Evolutionary conservation across 1,140 invertebrate species (phyloP), one percentile per base, ranked within the genome.

Genomic region (Nebria ingens): DNA sequence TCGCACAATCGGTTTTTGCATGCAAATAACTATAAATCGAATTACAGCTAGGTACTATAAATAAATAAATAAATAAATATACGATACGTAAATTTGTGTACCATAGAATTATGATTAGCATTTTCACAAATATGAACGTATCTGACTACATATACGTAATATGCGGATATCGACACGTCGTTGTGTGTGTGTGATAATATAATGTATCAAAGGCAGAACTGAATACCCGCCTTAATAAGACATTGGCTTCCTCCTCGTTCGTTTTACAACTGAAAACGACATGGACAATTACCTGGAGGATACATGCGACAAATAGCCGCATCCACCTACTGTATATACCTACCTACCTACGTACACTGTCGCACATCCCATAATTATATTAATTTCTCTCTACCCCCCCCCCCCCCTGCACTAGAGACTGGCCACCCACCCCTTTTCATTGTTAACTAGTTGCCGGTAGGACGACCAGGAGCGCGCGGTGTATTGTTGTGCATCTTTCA

Each of bases 261-360:
- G 40, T 45, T 12, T 45, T 45, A 45, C 40, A 45, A 45, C 9
- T 45, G 40, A 45, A 45, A 45, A 9, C 17, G 40, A 45, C 40
- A n/a, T n/a, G 40, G 40, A 6, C 40, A 45, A 45, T 45, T 45
- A 45, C 40, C 9, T 45, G 40, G 40, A 17, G 17, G 9, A 45
- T 45, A 45, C 40, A 45, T 45, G 40, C 40, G 40, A 45, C 40
- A 45, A 45, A 45, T 45, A 45, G 40, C 40, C 40, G 17, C 9
- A 45, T 45, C 40, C 40, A 45, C 40, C 40, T n/a, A 34, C 25
- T n/a, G 25, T n/a, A n/a, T n/a, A n/a, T n/a, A n/a, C n/a, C n/a
- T 13, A 29, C 25, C 25, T 4, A 4, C 40, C 9, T 45, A 17
- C 17, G 6, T 6, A 12, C 6, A 17, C 25, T 45, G 9, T 17